These are phyloP conservation scores for Lacerta bilineata DNA, from an alignment of 2,797 vertebrate genomes.

Conservation along the genomic window DNA sequence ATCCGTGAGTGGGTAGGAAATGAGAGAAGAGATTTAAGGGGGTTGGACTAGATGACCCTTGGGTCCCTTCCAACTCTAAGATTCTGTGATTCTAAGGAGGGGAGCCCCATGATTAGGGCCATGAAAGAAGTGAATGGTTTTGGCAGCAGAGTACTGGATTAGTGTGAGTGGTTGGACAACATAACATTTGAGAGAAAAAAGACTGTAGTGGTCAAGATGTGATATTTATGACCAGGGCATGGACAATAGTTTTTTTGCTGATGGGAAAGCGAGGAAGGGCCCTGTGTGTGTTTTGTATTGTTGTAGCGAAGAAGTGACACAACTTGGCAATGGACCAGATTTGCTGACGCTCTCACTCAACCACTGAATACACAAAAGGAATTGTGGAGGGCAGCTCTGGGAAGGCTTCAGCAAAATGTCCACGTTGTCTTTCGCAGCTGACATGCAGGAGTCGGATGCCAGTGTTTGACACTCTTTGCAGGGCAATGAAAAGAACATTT, in stretches of 20 bases:
- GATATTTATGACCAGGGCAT: background rate
- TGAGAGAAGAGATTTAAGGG: no score
- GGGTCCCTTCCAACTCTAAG: no score
- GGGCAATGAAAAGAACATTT: slow-evolving; percentile 59
- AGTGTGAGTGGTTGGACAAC: background rate
- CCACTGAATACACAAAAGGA: slow-evolving; percentile 10
- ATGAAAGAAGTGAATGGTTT: background rate
- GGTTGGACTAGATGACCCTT: no score
- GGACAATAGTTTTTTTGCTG: background rate
- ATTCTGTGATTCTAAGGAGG: background rate
- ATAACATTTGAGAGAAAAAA: background rate
- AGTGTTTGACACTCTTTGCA: slow-evolving; percentile 67
- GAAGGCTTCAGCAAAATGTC: slow-evolving; percentile 45
- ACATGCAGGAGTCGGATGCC: slow-evolving; percentile 73
- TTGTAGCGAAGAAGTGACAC: background rate
- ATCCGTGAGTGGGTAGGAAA: background rate
- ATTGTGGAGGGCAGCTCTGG: slow-evolving; percentile 33
- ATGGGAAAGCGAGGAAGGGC: background rate
- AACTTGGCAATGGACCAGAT: background rate
- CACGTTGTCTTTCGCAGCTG: slow-evolving; percentile 50
- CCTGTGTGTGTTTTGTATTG: background rate
- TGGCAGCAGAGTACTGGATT: background rate
- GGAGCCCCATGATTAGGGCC: background rate
- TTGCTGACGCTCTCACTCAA: slow-evolving; percentile 9
- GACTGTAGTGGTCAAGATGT: background rate